A percentile compares a stretch with the other conserved stretches of the same genome.
These are phyloP conservation scores for Digitonthophagus gazella DNA, from an alignment of 2,888 invertebrate genomes.

Conservation along the genomic window DNA sequence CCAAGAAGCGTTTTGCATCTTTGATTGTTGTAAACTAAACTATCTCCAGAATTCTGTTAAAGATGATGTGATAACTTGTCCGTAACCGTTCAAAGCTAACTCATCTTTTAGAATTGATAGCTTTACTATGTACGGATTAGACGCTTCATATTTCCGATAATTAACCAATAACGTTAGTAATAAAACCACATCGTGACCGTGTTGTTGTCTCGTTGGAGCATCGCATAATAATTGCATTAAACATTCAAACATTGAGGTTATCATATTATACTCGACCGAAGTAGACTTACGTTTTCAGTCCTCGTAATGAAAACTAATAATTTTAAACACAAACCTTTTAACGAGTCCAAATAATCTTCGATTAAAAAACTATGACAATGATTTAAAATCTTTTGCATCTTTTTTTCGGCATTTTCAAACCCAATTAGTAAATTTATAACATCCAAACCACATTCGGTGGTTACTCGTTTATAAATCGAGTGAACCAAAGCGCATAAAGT, in stretches of 20 bases:
- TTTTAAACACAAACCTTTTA: slow-evolving; percentile 86
- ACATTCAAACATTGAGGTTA: slow-evolving; percentile 83
- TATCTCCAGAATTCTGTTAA: slow-evolving; percentile 83
- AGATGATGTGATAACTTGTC: slow-evolving; percentile 79
- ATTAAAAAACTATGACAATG: slow-evolving; percentile 76
- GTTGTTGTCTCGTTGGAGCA: slow-evolving; percentile 64
- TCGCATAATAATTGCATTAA: slow-evolving; percentile 73
- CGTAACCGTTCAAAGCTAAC: slow-evolving; percentile 83
- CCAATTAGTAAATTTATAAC: slow-evolving; percentile 81
- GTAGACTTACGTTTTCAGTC: slow-evolving; percentile 86
- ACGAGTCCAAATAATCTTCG: slow-evolving; percentile 78
- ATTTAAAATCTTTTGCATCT: slow-evolving; percentile 77
- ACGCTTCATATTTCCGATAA: slow-evolving; percentile 91
- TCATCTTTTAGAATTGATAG: slow-evolving; percentile 95
- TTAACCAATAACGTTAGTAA: slow-evolving; percentile 89
- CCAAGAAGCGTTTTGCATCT: slow-evolving; percentile 81
- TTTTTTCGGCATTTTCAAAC: slow-evolving; percentile 73
- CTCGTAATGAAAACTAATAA: slow-evolving; percentile 87
- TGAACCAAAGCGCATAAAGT: slow-evolving; percentile 86
- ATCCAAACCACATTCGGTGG: slow-evolving; percentile 73
- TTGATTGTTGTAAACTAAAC: slow-evolving; percentile 72
- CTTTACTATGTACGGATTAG: slow-evolving; percentile 94
- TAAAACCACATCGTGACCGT: slow-evolving; percentile 86
- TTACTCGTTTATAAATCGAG: slow-evolving; percentile 78
- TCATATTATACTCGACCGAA: slow-evolving; percentile 88